These are phyloP conservation scores for Nemopilema nomurai DNA, from an alignment of 30 jellyfish, hydroid and myxozoan species.

Conservation along the genomic window DNA sequence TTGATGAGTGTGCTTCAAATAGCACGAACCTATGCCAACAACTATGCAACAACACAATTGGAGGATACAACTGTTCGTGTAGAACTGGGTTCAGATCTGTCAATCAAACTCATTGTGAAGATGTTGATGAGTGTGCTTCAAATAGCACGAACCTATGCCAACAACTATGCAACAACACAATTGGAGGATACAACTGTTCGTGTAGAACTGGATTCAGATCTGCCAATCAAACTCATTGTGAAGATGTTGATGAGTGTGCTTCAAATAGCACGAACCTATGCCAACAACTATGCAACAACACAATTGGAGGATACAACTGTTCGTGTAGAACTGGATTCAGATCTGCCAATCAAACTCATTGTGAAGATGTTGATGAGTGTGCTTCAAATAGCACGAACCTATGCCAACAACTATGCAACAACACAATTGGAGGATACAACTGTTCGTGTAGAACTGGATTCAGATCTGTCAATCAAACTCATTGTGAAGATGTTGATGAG, in stretches of 20 bases:
- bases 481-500: slow-evolving; percentile 19
- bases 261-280: slow-evolving; percentile 4
- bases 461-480: background rate
- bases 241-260: slow-evolving; percentile 7
- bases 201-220: background rate
- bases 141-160: too few species aligned
- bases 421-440: slow-evolving; percentile 6
- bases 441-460: slow-evolving; percentile 13
- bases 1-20: too few species aligned
- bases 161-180: background rate
- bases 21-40: too few species aligned
- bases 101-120: too few species aligned
- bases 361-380: slow-evolving; percentile 28
- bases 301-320: slow-evolving; percentile 5
- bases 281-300: slow-evolving; percentile 32
- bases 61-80: too few species aligned
- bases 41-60: too few species aligned
- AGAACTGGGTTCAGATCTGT: too few species aligned
- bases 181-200: background rate
- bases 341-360: slow-evolving; percentile 4
- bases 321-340: slow-evolving; percentile 9
- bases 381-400: slow-evolving; percentile 24
- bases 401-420: slow-evolving; percentile 41
- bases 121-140: too few species aligned
- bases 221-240: background rate